Conservation (phyloP, 2,888 invertebrate species). For the Crossocerus cetratus region DNA sequence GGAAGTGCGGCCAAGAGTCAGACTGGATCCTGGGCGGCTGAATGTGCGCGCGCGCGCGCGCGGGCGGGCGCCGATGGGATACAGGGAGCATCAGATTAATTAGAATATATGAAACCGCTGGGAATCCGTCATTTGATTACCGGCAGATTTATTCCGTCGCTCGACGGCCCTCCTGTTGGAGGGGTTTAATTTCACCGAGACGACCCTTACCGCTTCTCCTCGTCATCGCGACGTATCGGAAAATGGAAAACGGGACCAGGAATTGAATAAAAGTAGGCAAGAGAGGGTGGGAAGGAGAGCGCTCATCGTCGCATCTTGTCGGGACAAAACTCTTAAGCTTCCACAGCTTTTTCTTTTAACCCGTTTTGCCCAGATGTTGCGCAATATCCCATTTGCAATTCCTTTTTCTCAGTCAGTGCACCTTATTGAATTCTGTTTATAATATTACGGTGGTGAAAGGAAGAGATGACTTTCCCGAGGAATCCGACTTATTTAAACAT, state of each 20-base stretch:
- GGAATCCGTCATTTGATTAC: conserved; percentile 54
- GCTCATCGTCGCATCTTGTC: no score
- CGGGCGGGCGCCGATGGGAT: neutral
- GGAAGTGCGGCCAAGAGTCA: conserved; percentile 16
- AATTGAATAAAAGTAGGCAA: no score
- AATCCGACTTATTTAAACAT: no score
- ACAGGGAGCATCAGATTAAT: conserved; percentile 42
- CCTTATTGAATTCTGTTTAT: no score
- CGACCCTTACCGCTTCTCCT: conserved; percentile 2
- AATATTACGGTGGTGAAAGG: no score
- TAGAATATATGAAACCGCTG: conserved; percentile 53
- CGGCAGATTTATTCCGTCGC: conserved; percentile 41
- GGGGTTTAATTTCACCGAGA: conserved; percentile 49
- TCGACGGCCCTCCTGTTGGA: conserved; percentile 19
- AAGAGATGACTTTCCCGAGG: no score
- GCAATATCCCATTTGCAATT: no score
- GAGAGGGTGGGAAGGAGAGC: neutral
- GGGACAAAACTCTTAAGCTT: no score
- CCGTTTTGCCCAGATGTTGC: no score
- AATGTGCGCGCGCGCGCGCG: conserved; percentile 8
- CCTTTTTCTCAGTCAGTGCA: no score
- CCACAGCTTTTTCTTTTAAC: no score
- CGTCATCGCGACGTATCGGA: neutral
- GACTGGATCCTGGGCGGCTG: conserved; percentile 9
- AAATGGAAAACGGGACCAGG: neutral